These are phyloP conservation scores for Grapholita molesta DNA, from an alignment of 1,140 invertebrate genomes.

Conservation along the genomic window DNA sequence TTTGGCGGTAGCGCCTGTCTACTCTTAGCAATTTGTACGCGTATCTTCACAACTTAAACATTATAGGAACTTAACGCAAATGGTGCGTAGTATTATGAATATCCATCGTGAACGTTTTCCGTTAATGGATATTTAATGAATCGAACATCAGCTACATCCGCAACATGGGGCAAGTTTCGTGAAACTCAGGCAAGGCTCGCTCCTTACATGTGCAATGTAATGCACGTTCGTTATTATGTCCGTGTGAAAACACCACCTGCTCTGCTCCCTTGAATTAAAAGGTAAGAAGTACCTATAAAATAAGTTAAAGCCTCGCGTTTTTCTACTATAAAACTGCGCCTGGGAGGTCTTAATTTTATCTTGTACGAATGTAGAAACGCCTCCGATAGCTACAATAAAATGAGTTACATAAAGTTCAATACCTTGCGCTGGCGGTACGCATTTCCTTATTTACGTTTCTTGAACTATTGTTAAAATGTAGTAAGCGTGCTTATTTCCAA, in stretches of 20 bases:
- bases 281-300: background rate
- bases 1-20: no score
- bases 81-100: background rate
- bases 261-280: background rate
- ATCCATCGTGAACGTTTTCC: background rate
- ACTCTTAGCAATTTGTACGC: no score
- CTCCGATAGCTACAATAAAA: background rate
- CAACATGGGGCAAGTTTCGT: background rate
- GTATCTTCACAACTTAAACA: no score
- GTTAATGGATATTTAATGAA: conserved; percentile 10
- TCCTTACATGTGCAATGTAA: background rate
- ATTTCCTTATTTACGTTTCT: background rate
- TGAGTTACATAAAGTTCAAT: background rate
- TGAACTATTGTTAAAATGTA: background rate
- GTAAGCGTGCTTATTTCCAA: background rate
- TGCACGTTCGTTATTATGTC: background rate
- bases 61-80: background rate
- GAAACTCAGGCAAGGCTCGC: background rate
- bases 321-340: background rate
- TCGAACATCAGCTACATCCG: background rate
- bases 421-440: background rate
- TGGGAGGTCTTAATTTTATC: conserved; percentile 5
- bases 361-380: background rate
- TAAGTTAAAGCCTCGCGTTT: background rate
- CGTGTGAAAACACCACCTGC: conserved; percentile 10